Evolutionary conservation across 2,888 invertebrate species (phyloP), one percentile per base, ranked within the genome.

Genomic region (Aradus depressus): DNA sequence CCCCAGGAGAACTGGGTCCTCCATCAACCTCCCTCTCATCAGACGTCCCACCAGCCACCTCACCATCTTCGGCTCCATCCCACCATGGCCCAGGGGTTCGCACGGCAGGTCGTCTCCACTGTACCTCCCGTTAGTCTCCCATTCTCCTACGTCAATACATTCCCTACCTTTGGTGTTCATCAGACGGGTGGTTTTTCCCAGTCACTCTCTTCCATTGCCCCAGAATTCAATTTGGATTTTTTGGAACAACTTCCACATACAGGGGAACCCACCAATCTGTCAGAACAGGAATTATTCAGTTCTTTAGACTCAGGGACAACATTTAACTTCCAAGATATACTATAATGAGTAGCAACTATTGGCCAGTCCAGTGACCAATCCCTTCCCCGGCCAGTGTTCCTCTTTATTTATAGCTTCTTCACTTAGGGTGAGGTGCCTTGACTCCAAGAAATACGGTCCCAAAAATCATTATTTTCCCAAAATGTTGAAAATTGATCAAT

Each of bases 241-340:
- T 51, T 60, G 14, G 61, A 61, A 47, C 89, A 89, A 67, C 84
- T 81, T 70, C 76, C 89, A 67, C 80, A 82, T 50, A 73, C 82
- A 60, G 75, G 77, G 44, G 87, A 89, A 68, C 77, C 64, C 81
- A 85, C 68, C 80, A 83, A 62, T 41, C 55, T 59, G 16, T 43
- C 56, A 2, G 84, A 86, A 53, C 85, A 87, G 66, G 88, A 88
- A 65, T 71, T 88, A 57, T 75, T 88, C 62, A 87, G 81, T 69
- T 86, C 86, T 49, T 77, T 90, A 62, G 90, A 89, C 64, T 80
- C 80, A 63, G 79, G 80, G 63, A 76, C 77, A 58, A 71, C 73
- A 53, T 80, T 82, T 61, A 81, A 78, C 69, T 71, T 84, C 51
- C 77, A 76, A 64, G 79, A 79, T 60, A 78, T 79, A 52, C 70